phyloP scores from a whole-genome alignment of 2,888 invertebrate genomes.

The Drosophila pseudotakahashii region DNA sequence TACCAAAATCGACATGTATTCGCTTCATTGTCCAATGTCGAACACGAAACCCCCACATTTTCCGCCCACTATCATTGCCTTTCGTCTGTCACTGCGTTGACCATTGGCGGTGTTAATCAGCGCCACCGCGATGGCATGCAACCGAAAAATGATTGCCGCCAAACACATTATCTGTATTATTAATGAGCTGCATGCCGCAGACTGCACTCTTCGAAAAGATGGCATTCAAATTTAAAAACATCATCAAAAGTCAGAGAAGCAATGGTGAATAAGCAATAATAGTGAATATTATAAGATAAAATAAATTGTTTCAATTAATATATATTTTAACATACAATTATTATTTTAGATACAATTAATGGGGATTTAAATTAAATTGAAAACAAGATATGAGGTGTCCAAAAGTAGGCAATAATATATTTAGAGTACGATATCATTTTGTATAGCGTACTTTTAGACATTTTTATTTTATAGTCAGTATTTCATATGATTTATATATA shows the following conservation, averaged over 20 bases:
- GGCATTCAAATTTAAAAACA: neutral
- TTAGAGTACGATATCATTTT: neutral
- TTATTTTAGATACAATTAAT: no score
- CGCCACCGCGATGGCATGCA: slow-evolving; percentile 64
- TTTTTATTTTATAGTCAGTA: neutral
- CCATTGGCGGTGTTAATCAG: slow-evolving; percentile 71
- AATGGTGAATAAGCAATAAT: no score
- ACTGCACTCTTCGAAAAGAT: slow-evolving; percentile 3
- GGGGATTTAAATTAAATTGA: no score
- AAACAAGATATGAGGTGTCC: no score
- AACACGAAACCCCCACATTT: neutral
- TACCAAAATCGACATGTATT: slow-evolving; percentile 21
- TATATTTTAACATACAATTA: no score
- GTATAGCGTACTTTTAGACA: neutral
- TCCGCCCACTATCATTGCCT: slow-evolving; percentile 14
- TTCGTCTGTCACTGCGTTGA: slow-evolving; percentile 31
- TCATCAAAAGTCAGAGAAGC: no score
- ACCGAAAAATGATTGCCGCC: slow-evolving; percentile 68
- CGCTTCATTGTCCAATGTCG: slow-evolving; percentile 1
- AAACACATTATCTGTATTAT: slow-evolving; percentile 73
- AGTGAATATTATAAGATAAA: no score
- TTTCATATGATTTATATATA: no score
- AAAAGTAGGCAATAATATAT: neutral
- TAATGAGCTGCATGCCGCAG: slow-evolving; percentile 73
- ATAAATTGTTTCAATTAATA: no score